phyloP scores from a whole-genome alignment of 2,797 vertebrate genomes.

The Anas capensis region DNA sequence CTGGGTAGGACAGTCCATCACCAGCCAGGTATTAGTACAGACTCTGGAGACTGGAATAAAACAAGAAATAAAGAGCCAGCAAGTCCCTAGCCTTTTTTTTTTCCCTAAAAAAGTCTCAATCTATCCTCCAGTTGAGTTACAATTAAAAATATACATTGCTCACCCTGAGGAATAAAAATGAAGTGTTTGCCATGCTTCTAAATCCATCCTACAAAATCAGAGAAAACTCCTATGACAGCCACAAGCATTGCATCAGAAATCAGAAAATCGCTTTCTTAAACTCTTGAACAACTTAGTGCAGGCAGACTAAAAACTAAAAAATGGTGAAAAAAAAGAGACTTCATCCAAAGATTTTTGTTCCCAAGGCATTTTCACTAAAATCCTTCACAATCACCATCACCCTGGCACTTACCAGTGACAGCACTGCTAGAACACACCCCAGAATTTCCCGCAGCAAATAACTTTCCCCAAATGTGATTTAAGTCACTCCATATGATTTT shows the following conservation, averaged over 20 bases:
- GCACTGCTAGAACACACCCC: background rate
- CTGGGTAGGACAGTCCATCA: background rate
- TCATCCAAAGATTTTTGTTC: background rate
- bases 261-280: rapidly evolving
- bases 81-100: background rate
- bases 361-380: background rate
- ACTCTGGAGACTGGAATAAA: background rate
- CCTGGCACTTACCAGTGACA: rapidly evolving
- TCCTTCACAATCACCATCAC: background rate
- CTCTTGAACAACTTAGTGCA: background rate
- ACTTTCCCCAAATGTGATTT: background rate
- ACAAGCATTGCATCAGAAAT: background rate
- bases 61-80: background rate
- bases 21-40: background rate
- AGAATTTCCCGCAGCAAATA: background rate
- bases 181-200: background rate
- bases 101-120: background rate
- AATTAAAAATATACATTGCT: background rate
- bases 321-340: no score
- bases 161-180: background rate
- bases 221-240: background rate
- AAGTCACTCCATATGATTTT: background rate
- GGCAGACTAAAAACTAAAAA: background rate
- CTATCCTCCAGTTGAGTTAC: background rate
- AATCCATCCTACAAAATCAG: background rate